These are phyloP conservation scores for Diarsia rubi DNA, from an alignment of 2,888 invertebrate species.

Conservation along the genomic window DNA sequence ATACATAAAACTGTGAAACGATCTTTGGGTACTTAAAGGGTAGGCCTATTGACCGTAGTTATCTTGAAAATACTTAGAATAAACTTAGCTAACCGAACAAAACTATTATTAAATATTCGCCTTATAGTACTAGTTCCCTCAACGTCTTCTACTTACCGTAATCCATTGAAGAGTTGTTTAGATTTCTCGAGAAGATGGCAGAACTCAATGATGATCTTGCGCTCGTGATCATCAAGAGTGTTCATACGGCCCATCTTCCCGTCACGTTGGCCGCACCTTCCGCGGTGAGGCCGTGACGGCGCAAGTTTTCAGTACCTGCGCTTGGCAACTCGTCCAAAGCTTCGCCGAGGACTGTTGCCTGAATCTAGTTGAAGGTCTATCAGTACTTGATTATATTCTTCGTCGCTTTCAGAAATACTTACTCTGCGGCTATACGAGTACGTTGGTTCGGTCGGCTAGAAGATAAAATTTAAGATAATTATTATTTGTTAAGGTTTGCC, in stretches of 20 bases:
- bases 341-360: too few species aligned
- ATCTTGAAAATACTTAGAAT: too few species aligned
- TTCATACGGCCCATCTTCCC: conserved; percentile 63
- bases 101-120: conserved; percentile 18
- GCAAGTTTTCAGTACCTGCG: too few species aligned
- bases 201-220: conserved; percentile 98
- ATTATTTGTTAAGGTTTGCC: not conserved
- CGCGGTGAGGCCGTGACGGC: too few species aligned
- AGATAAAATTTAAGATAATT: not conserved
- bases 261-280: not conserved
- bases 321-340: too few species aligned
- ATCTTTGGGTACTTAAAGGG: too few species aligned
- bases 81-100: not conserved
- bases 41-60: too few species aligned
- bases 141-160: conserved; percentile 91
- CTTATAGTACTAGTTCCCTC: not conserved
- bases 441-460: not conserved
- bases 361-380: too few species aligned
- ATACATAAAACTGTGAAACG: too few species aligned
- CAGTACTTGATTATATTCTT: too few species aligned
- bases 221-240: conserved; percentile 66
- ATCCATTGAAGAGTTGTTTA: conserved; percentile 98
- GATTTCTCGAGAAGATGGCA: conserved; percentile 99
- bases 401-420: too few species aligned
- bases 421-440: too few species aligned